A percentile compares a stretch with the other conserved stretches of the same genome.
Conservation (phyloP, 2,888 invertebrate species). For the Ophioninae sp. region DNA sequence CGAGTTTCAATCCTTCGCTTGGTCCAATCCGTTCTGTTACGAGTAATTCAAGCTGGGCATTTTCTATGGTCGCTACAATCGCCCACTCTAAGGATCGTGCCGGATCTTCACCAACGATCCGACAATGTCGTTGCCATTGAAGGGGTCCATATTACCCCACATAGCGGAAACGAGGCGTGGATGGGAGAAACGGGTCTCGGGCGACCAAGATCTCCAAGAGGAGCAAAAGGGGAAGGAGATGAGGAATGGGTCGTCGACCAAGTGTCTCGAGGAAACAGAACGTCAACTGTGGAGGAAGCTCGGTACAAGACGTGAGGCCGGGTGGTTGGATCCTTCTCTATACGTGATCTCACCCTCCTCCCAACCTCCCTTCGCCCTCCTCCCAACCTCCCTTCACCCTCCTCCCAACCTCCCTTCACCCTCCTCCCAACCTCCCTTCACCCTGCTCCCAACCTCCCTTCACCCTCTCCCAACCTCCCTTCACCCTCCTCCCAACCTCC, state of each 20-base stretch:
- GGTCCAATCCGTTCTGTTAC: background rate
- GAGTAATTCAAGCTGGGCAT: background rate
- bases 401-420: too few species aligned
- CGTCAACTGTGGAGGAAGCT: conserved; percentile 74
- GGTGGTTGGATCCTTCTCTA: conserved; percentile 51
- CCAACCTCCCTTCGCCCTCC: too few species aligned
- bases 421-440: too few species aligned
- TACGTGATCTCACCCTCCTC: conserved; percentile 36
- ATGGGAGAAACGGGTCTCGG: conserved; percentile 42
- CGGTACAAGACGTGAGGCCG: conserved; percentile 76
- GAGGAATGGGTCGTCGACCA: conserved; percentile 80
- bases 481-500: too few species aligned
- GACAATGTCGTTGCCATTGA: background rate
- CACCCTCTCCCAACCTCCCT: too few species aligned
- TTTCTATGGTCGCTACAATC: background rate
- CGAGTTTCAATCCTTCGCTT: background rate
- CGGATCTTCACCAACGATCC: background rate
- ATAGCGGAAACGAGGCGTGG: background rate
- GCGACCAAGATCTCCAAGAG: conserved; percentile 63
- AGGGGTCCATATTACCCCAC: conserved; percentile 32
- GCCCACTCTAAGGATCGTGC: background rate
- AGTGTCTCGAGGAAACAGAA: conserved; percentile 77
- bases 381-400: too few species aligned
- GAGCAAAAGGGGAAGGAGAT: conserved; percentile 71
- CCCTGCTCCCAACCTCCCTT: too few species aligned